Base-by-base conservation (phyloP, 2,797 vertebrate genomes). In the Tachyglossus aculeatus region DNA sequence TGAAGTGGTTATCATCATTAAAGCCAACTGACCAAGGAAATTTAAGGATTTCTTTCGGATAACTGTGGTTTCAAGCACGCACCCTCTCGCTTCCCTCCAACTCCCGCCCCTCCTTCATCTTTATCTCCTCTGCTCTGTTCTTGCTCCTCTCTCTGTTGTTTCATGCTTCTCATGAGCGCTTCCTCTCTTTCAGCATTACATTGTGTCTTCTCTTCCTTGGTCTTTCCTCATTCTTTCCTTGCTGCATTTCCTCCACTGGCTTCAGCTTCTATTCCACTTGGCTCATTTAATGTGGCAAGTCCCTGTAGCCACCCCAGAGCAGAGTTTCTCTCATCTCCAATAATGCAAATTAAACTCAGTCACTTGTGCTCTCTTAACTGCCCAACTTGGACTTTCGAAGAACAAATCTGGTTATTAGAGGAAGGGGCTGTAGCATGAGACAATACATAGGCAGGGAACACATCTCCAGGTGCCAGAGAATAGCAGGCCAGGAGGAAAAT, bases 391-490 rank as follows among this genome's bases (percentile, higher is more conserved):
- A 66, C 71, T 74, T 82, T 83, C 78, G 40, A 56, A 36, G 18
- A 74, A 80, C 55, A 80, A 41, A 74, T 75, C 83, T 76, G 24
- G 47, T 51, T 82, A 81, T 85, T 77, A 71, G 67, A 74, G 88
- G 75, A 77, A 73, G 66, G 82, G 57, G 57, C 74, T 81, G 37
- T 50, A 64, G 39, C 77, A 74, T 1, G 24, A 87, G 66, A 82
- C 83, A 66, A 80, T 78, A 74, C 41, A 67, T 53, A 85, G 55
- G 61, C 77, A 86, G 67, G 84, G 78, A 81, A 86, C 82, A 84
- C 74, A 52, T 69, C 67, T 85, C 86, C 71, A 88, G 83, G 90
- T 90, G 88, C 83, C 90, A 88, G 89, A 86, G 90, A 84, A 88
- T 86, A 89, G 74, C 52, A 88, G 84, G 76, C 88, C 90, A 79